Evolutionary conservation across 2,113 vertebrate genomes (phyloP).

Genomic region (Abramis brama): DNA sequence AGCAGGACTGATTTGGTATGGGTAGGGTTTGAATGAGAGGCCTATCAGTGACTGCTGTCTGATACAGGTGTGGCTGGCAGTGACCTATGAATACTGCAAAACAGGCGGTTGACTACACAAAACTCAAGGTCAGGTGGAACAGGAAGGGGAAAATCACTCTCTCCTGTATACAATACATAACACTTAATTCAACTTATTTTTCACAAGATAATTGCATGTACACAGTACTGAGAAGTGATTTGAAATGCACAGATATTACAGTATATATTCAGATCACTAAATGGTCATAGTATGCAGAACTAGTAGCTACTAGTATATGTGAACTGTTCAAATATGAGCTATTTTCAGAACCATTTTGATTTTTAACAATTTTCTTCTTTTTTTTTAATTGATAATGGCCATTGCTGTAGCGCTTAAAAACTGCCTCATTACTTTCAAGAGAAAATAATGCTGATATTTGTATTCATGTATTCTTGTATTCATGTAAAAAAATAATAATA

Average conservation of each 20-base stretch:
- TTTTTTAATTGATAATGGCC: too few species aligned
- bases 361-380: too few species aligned
- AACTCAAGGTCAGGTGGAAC: slow-evolving; percentile 12
- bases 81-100: slow-evolving; percentile 32
- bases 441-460: background rate
- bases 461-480: too few species aligned
- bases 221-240: background rate
- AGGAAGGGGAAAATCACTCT: background rate
- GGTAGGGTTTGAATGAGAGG: background rate
- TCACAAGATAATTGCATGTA: background rate
- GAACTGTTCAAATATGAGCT: background rate
- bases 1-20: background rate
- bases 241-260: background rate
- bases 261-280: too few species aligned
- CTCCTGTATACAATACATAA: background rate
- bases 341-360: too few species aligned
- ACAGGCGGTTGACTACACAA: background rate
- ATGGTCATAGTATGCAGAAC: background rate
- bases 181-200: background rate
- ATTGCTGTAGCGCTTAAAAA: too few species aligned
- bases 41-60: background rate
- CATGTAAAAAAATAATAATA: background rate
- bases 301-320: too few species aligned
- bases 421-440: background rate
- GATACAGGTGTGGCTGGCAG: slow-evolving; percentile 31